Percentiles rank a stretch among this genome's conserved stretches.
These are phyloP conservation scores for Danio kyathit DNA, from an alignment of 2,797 vertebrate genomes.

Conservation along the genomic window DNA sequence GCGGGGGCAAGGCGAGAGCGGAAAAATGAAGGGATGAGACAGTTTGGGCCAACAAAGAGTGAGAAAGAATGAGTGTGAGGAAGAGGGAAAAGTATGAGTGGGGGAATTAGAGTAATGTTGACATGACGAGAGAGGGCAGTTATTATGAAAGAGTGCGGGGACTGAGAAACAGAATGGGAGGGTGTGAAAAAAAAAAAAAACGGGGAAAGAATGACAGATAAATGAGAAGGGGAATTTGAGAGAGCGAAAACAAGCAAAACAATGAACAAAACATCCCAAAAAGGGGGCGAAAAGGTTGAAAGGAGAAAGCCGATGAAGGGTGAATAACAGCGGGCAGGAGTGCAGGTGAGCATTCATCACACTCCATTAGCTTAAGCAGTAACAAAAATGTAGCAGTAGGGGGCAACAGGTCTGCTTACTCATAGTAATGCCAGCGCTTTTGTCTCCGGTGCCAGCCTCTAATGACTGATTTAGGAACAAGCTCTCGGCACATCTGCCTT, in stretches of 20 bases:
- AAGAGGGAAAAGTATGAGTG: neutral
- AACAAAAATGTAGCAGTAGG: constrained; percentile 49
- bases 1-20: constrained; percentile 43
- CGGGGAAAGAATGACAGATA: neutral
- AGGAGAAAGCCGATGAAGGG: neutral
- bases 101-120: constrained; percentile 49
- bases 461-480: constrained; percentile 41
- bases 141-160: neutral
- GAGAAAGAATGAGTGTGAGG: constrained; percentile 29
- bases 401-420: constrained; percentile 53
- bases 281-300: neutral
- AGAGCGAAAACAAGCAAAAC: neutral
- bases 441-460: neutral
- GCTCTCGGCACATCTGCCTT: constrained; percentile 8
- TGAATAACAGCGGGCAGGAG: constrained; percentile 26
- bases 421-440: neutral
- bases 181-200: constrained; percentile 39
- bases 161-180: neutral
- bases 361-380: constrained; percentile 44
- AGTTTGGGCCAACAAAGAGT: constrained; percentile 43
- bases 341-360: constrained; percentile 46
- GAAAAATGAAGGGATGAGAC: constrained; percentile 42
- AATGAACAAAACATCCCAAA: neutral
- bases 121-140: neutral
- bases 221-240: neutral